Evolutionary conservation across 1,140 invertebrate species (phyloP).

Genomic region (Papilio polyxenes): DNA sequence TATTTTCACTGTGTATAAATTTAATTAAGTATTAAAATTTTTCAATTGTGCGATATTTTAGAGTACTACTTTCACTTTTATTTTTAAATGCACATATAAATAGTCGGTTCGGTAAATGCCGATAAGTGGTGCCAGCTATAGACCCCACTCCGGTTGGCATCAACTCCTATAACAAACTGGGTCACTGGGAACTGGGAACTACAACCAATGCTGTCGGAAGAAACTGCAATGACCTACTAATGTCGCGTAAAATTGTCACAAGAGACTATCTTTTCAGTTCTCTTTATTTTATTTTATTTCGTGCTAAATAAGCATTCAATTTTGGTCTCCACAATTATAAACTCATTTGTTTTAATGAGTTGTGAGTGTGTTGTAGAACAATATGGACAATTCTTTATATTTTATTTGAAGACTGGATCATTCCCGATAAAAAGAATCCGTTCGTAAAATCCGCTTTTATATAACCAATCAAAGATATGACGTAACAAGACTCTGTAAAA

Average conservation of each 20-base stretch:
- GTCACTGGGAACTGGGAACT: constrained; percentile 30
- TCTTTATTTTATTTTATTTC: neutral
- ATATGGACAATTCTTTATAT: neutral
- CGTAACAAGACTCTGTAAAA: constrained; percentile 29
- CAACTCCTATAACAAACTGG: neutral
- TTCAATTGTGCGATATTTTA: neutral
- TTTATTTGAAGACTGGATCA: neutral
- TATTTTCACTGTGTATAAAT: neutral
- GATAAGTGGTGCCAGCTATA: constrained; percentile 36
- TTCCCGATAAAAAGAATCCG: neutral
- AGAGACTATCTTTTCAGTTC: neutral
- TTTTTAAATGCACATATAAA: constrained; percentile 34
- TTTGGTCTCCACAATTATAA: neutral
- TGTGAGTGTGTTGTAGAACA: neutral
- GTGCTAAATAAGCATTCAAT: neutral
- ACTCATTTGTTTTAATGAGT: neutral
- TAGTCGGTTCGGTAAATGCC: constrained; percentile 29
- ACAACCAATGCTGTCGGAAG: constrained; percentile 8
- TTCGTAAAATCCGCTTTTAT: constrained; percentile 11
- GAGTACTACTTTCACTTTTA: neutral
- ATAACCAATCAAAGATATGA: constrained; percentile 13
- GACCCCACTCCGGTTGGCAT: constrained; percentile 1
- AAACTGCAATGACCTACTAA: constrained; percentile 12
- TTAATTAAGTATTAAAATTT: neutral
- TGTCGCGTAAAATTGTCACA: neutral